Conservation (phyloP, 2,888 invertebrate species). For the Andrena minutula region DNA sequence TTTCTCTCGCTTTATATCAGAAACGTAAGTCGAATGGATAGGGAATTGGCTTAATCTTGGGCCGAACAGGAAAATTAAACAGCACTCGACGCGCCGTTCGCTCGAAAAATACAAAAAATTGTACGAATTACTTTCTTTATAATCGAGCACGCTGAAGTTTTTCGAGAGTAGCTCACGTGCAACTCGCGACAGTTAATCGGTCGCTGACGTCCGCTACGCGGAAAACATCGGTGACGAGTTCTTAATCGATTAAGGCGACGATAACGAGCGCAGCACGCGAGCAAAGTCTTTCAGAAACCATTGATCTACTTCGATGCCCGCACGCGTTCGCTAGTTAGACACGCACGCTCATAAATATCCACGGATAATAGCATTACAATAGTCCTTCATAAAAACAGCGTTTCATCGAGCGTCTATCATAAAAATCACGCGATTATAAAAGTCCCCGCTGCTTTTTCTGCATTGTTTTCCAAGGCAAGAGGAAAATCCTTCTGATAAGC, state of each 20-base stretch:
- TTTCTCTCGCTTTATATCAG: slow-evolving; percentile 30
- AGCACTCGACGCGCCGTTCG: neutral
- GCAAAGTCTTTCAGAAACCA: slow-evolving; percentile 24
- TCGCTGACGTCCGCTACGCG: slow-evolving; percentile 42
- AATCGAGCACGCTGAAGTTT: slow-evolving; percentile 3
- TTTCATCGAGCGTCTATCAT: neutral
- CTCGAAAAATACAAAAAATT: neutral
- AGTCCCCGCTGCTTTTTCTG: neutral
- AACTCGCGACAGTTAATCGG: slow-evolving; percentile 35
- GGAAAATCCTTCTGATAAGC: neutral
- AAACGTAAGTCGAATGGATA: neutral
- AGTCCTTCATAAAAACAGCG: neutral
- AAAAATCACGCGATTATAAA: neutral
- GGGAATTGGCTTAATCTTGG: slow-evolving; percentile 6
- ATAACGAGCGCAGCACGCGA: slow-evolving; percentile 10
- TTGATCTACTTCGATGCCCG: slow-evolving; percentile 16
- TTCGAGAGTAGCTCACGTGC: slow-evolving; percentile 23
- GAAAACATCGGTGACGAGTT: slow-evolving; percentile 31
- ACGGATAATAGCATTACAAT: neutral
- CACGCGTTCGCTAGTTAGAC: neutral
- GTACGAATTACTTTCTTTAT: too few species aligned
- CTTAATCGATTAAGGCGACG: slow-evolving; percentile 35
- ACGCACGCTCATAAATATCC: neutral
- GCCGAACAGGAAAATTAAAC: neutral
- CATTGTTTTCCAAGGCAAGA: neutral